Base-by-base conservation (phyloP, 2,888 invertebrate species). In the Ochlodes sylvanus region DNA sequence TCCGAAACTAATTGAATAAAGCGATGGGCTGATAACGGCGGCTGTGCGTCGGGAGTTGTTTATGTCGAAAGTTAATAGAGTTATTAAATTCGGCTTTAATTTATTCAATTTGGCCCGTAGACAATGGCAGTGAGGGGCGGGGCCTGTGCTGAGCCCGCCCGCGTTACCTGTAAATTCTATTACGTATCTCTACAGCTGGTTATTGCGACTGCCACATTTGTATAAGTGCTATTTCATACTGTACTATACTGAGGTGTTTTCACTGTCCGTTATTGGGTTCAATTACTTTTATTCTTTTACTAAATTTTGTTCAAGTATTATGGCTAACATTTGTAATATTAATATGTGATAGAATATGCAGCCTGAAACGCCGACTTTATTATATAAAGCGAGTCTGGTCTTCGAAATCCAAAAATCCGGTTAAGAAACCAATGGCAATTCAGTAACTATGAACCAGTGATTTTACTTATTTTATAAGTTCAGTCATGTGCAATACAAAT, bases 51-150 rank as follows among this genome's bases (percentile, higher is more conserved):
- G 87, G 73, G 78, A 85, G 84, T 87, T 90, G 89, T 92, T 91
- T 92, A 82, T 83, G 83, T 88, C 91, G 82, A 84, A 85, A 83
- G 83, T 83, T 92, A 92, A 92, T 90, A 85, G 83, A 89, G 87
- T 91, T 92, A 92, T 91, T 91, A 89, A 90, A 91, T 92, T 92
- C 86, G 79, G 74, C 86, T 85, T 86, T 93, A 93, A 92, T 93
- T 92, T 91, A 93, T 93, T 92, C 92, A 89, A 92, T 93, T 93
- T 91, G 79, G 73, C 77, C 73, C 76, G 77, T 78, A 87, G 87
- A 92, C 90, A 92, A 91, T 87, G 88, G 88, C 76, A 79, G 84
- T 73, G 69, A 72, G 79, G 87, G 92, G 90, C 90, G 92, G 90
- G 75, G 88, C 85, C 72, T 21, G 55, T 19, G 17, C 21, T 19